Conservation (phyloP, 2,888 invertebrate genomes). For the Harpalus rufipes region DNA sequence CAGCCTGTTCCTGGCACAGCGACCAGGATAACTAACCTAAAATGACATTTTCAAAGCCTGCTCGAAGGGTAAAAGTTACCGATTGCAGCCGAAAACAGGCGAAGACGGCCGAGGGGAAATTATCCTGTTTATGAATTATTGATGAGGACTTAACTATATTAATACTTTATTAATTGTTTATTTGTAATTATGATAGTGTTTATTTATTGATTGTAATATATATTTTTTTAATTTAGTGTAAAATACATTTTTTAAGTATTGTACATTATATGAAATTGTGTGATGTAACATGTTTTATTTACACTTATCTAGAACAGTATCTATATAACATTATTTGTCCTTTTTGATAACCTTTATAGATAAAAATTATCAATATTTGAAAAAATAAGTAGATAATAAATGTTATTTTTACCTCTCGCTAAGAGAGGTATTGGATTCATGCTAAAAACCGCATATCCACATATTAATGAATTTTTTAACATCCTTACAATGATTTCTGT, state of each 20-base stretch:
- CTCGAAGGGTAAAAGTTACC: not conserved
- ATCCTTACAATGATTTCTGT: too few species aligned
- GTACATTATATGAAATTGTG: not conserved
- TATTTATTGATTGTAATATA: not conserved
- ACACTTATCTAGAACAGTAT: not conserved
- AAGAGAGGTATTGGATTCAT: too few species aligned
- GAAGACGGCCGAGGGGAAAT: not conserved
- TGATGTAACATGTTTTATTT: not conserved
- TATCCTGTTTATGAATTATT: slow-evolving; percentile 20
- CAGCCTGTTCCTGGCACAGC: slow-evolving; percentile 21
- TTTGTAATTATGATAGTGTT: not conserved
- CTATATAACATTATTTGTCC: too few species aligned
- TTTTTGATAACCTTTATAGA: slow-evolving; percentile 16
- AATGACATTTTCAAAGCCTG: slow-evolving; percentile 7
- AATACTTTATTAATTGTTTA: slow-evolving; percentile 27
- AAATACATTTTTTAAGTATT: not conserved
- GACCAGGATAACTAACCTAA: slow-evolving; percentile 43
- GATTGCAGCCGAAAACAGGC: slow-evolving; percentile 1
- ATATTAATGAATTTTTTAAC: too few species aligned
- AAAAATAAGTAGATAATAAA: not conserved
- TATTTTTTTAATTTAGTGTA: not conserved
- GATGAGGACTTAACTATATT: not conserved
- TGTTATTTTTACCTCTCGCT: not conserved
- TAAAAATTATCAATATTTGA: slow-evolving; percentile 7
- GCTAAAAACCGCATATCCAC: too few species aligned